Evolutionary conservation across 1,140 invertebrate genomes (phyloP).

Genomic region (Ephestia elutella): DNA sequence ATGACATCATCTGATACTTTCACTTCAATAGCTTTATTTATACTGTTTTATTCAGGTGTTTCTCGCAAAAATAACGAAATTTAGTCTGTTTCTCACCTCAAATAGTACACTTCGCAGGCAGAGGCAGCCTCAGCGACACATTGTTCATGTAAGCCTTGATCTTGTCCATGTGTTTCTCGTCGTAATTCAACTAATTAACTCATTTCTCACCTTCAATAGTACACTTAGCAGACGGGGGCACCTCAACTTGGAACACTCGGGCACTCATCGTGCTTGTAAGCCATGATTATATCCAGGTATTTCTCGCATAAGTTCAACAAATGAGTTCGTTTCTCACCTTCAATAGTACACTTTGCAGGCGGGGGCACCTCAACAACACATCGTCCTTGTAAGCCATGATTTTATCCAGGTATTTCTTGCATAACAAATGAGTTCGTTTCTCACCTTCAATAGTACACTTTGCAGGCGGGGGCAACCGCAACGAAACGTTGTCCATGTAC

Average conservation of each 20-base stretch:
- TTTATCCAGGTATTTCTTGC: neutral
- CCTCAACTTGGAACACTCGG: too few relatives aligned
- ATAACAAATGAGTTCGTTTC: conserved; percentile 1
- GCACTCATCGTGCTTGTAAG: too few relatives aligned
- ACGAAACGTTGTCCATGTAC: conserved; percentile 91
- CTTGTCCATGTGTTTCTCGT: neutral
- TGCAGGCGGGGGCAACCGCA: conserved; percentile 89
- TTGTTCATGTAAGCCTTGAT: too few relatives aligned
- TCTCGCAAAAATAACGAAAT: too few relatives aligned
- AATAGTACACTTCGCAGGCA: too few relatives aligned
- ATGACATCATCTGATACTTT: too few relatives aligned
- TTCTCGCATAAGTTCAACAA: neutral
- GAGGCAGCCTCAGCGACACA: too few relatives aligned
- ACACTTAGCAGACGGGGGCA: conserved; percentile 92
- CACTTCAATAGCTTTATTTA: too few relatives aligned
- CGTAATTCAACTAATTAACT: neutral
- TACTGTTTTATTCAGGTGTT: too few relatives aligned
- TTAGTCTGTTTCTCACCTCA: too few relatives aligned
- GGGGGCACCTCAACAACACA: conserved; percentile 79
- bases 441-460: conserved; percentile 93
- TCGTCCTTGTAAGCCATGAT: neutral
- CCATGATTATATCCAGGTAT: neutral
- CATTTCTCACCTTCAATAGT: conserved; percentile 86
- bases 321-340: conserved; percentile 76
- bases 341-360: conserved; percentile 92